Base-by-base conservation (phyloP, 2,888 invertebrate species). In the Odontocerum albicorne region DNA sequence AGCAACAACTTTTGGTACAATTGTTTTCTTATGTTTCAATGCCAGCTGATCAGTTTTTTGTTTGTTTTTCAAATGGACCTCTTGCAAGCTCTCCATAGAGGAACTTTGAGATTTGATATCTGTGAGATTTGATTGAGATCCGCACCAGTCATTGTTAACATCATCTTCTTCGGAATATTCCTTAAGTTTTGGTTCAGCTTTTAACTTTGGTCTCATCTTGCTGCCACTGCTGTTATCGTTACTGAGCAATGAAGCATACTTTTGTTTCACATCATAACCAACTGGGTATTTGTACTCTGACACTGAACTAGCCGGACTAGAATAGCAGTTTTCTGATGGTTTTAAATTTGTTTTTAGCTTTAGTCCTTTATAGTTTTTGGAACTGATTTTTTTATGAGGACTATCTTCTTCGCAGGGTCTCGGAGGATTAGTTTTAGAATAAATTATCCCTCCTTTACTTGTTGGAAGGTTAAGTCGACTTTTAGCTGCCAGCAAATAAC, bases 121-220 rank as follows among this genome's bases (percentile, higher is more conserved):
- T 55, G 75, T 72, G 15, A 78, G 68, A 40, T 52, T 62, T 2
- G 58, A 40, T 21, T 53, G 57, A 10, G 60, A 49, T 3, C 40
- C 42, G 20, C 66, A 65, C 71, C 74, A 78, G 59, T 79, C 79
- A 16, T 57, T 53, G 33, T 55, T 59, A 6, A 67, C 66, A 55
- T 79, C 79, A 38, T 76, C 75, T 60, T 81, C 81, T 55, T 84
- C 83, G 19, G 80, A 80, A 64, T 77, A 75, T 2, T 74, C 69
- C 68, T 86, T 87, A 13, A 86, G 62, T 58, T 85, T 86, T 0
- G 83, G 82, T 66, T 88, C 88, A 0, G 87, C 87, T 70, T 86
- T 87, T 40, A 88, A 67, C 67, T 87, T 88, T 0, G 88, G 87
- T 53, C 86, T 80, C 17, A 87, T 84, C 73, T 86, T 87, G 61